A percentile compares a stretch with the other conserved stretches of the same genome.
Evolutionary conservation across 2,888 invertebrate species (phyloP).

Genomic region (Hemistola chrysoprasaria): DNA sequence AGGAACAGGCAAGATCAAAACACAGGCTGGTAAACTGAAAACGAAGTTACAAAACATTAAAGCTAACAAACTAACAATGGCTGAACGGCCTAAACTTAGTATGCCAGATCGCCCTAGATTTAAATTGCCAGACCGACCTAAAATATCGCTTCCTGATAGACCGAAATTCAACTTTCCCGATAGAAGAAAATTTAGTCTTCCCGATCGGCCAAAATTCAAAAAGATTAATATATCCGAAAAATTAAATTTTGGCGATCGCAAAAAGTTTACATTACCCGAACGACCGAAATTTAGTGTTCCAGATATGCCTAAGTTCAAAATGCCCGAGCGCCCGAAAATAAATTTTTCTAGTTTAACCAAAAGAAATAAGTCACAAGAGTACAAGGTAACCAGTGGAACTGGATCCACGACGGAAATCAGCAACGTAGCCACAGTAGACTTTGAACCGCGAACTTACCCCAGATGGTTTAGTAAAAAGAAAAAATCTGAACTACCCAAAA

Average conservation of each 20-base stretch:
- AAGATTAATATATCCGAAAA: constrained; percentile 77
- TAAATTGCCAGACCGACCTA: constrained; percentile 78
- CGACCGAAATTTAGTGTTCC: constrained; percentile 79
- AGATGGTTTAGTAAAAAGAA: constrained; percentile 84
- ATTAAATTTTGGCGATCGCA: constrained; percentile 77
- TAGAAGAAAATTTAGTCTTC: constrained; percentile 85
- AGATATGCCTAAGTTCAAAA: constrained; percentile 80
- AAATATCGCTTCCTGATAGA: constrained; percentile 79
- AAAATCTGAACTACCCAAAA: constrained; percentile 65
- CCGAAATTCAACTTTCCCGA: constrained; percentile 83
- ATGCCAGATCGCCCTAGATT: constrained; percentile 81
- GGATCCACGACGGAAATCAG: constrained; percentile 61
- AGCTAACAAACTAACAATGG: constrained; percentile 76
- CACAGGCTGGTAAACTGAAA: constrained; percentile 88
- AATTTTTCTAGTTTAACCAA: constrained; percentile 84
- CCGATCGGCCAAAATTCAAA: constrained; percentile 82
- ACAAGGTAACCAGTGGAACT: constrained; percentile 57
- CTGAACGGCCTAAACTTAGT: constrained; percentile 81
- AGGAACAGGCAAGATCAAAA: constrained; percentile 86
- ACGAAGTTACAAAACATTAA: constrained; percentile 85
- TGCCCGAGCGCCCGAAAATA: constrained; percentile 83
- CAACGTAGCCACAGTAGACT: constrained; percentile 83
- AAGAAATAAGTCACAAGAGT: constrained; percentile 59
- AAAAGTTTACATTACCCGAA: constrained; percentile 84
- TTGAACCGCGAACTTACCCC: constrained; percentile 90